Evolutionary conservation across 2,888 invertebrate species (phyloP), one percentile per base, ranked within the genome.

Genomic region (Malthinus seriepunctatus): DNA sequence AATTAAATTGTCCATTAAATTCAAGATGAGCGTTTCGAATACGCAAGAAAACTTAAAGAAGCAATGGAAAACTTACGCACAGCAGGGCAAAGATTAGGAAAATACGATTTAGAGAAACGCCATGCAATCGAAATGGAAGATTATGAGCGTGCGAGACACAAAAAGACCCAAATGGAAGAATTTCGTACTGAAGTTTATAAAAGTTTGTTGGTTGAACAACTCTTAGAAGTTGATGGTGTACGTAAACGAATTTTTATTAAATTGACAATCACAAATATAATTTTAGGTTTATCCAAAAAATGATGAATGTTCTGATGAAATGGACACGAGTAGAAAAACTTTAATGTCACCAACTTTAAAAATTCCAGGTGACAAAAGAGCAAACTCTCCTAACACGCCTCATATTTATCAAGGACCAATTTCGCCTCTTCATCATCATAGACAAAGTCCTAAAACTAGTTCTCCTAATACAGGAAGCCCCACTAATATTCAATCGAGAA

Each of bases 61-160:
- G 91, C 94, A 0, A 93, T 95, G 79, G 85, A 88, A 51, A 90
- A 91, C 49, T 78, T 97, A 14, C 85, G 92, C 8, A 88, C 88
- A 60, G 93, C 93, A 0, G 97, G 97, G 0, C 94, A 95, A 75
- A 87, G 92, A 51, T 82, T 97, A 35, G 96, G 95, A 0, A 90
- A 95, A 65, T 93, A 94, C 80, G 88, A 96, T 62, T 82, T 96
- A 51, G 93, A 96, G 69, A 97, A 97, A 73, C 84, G 93, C 23
- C 93, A 94, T 55, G 96, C 97, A 0, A 95, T 96, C 1, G 92
- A 92, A 37, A 83, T 90, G 54, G 97, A 97, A 72, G 95, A 97
- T 79, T 97, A 94, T 73, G 95, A 95, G 70, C 87, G 91, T 61
- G 97, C 97, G 0, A 86, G 92, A 62, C 81, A 90, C 52, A 94